phyloP scores from a whole-genome alignment of 2,113 vertebrate species.

The Rhea americana region DNA sequence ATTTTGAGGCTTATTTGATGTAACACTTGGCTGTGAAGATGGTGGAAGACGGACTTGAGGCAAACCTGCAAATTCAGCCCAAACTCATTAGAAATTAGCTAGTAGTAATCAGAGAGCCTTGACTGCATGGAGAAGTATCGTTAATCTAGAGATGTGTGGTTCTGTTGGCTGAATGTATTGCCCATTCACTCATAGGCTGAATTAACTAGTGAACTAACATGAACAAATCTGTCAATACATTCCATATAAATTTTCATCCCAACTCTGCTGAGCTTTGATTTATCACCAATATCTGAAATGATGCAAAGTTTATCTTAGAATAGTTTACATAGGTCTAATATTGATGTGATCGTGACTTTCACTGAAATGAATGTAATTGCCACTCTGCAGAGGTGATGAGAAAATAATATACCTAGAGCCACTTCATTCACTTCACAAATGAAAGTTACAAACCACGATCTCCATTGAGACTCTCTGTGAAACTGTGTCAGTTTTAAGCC shows the following conservation, averaged over 20 bases:
- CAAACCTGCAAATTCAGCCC: slow-evolving; percentile 64
- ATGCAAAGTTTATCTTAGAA: slow-evolving; percentile 22
- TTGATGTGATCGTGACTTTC: neutral
- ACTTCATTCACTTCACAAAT: neutral
- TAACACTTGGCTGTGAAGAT: slow-evolving; percentile 54
- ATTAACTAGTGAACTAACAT: neutral
- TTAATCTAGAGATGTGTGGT: slow-evolving; percentile 50
- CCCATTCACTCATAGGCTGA: slow-evolving; percentile 3
- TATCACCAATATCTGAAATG: neutral
- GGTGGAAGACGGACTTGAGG: slow-evolving; percentile 63
- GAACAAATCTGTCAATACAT: neutral
- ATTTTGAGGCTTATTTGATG: slow-evolving; percentile 67
- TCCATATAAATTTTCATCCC: slow-evolving; percentile 1
- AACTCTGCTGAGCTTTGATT: slow-evolving; percentile 22
- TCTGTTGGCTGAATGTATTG: slow-evolving; percentile 11
- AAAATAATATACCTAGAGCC: slow-evolving; percentile 8
- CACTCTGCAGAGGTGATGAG: neutral
- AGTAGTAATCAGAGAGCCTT: slow-evolving; percentile 37
- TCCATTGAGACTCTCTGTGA: neutral
- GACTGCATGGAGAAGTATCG: slow-evolving; percentile 35
- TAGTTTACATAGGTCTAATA: neutral
- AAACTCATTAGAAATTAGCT: slow-evolving; percentile 61
- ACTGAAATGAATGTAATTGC: neutral
- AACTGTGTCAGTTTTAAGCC: neutral
- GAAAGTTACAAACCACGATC: neutral